phyloP scores from a whole-genome alignment of 2,888 invertebrate genomes.

The Tachystola acroxantha region DNA sequence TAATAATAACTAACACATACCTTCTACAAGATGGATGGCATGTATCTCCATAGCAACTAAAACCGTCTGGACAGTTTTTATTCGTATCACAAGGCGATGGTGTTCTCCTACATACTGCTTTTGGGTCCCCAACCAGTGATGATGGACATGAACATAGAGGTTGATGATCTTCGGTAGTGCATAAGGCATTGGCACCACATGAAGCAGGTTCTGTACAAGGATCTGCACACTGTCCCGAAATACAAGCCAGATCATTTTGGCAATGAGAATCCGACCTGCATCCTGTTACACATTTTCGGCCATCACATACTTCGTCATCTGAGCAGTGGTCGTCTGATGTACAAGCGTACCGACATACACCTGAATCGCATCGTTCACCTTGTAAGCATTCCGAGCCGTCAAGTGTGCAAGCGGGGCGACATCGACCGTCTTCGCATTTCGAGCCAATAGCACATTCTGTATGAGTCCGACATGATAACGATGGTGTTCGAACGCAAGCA shows the following conservation, averaged over 20 bases:
- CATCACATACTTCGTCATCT: conserved; percentile 91
- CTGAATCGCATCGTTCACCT: conserved; percentile 87
- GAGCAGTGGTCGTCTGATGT: conserved; percentile 91
- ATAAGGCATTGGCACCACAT: conserved; percentile 90
- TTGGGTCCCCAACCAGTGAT: conserved; percentile 86
- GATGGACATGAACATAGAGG: conserved; percentile 86
- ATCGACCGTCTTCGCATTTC: conserved; percentile 85
- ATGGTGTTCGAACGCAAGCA: conserved; percentile 90
- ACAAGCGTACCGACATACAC: conserved; percentile 91
- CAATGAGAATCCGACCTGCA: conserved; percentile 91
- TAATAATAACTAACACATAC: conserved; percentile 64
- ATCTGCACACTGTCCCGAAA: conserved; percentile 87
- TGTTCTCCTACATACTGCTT: conserved; percentile 84
- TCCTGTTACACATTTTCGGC: conserved; percentile 86
- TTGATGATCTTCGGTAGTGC: conserved; percentile 83
- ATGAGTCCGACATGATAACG: conserved; percentile 85
- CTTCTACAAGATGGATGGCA: conserved; percentile 88
- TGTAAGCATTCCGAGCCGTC: conserved; percentile 85
- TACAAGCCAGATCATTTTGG: conserved; percentile 83
- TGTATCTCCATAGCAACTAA: conserved; percentile 86
- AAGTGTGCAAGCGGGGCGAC: conserved; percentile 87
- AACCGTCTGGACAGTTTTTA: conserved; percentile 83
- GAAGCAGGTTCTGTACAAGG: conserved; percentile 87
- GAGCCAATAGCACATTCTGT: conserved; percentile 85
- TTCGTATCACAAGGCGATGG: conserved; percentile 80